Evolutionary conservation across 1,140 invertebrate genomes (phyloP), one percentile per base, ranked within the genome.

Genomic region (Bombus haemorrhoidalis): DNA sequence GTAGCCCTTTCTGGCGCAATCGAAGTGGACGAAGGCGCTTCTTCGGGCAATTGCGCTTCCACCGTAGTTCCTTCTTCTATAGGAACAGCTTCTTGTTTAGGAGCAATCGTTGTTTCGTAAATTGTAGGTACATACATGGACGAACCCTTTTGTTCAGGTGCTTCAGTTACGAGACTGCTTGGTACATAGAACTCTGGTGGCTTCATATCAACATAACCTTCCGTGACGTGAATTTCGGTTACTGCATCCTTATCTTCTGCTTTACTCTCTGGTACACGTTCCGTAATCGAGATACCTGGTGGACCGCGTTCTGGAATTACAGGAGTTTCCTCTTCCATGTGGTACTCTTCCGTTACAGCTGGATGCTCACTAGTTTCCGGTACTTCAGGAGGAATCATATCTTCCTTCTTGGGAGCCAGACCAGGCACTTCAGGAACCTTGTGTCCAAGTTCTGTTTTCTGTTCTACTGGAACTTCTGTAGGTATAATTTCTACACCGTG

Each of bases 201-300:
- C 32, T 85, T 87, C 62, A 73, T 78, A 25, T 83, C 73, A 13
- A 73, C 28, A 32, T 90, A 91, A 34, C 81, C 88, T 81, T 93
- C 86, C 0, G 91, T 92, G 1, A 92, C 66, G 34, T 89, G 87
- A 15, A 83, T 22, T 59, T 92, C 92, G 34, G 88, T 68, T 0
- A 93, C 90, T 0, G 91, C 82, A 53, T 93, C 92, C 43, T 91
- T 91, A 41, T 94, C 93, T 85, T 95, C 94, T 25, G 92, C 91
- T 73, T 94, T 95, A 13, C 91, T 91, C 72, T 91, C 94, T 28
- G 94, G 94, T 43, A 90, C 88, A 62, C 92, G 85, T 41, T 92
- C 91, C 22, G 92, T 81, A n/a, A 93, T 90, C 8, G 90, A 87
- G 78, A 93, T 92, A n/a, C 90, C 90, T 41, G 90, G 88, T 62